Base-by-base conservation (phyloP, 2,797 vertebrate genomes). In the Pseudochaenichthys georgianus region DNA sequence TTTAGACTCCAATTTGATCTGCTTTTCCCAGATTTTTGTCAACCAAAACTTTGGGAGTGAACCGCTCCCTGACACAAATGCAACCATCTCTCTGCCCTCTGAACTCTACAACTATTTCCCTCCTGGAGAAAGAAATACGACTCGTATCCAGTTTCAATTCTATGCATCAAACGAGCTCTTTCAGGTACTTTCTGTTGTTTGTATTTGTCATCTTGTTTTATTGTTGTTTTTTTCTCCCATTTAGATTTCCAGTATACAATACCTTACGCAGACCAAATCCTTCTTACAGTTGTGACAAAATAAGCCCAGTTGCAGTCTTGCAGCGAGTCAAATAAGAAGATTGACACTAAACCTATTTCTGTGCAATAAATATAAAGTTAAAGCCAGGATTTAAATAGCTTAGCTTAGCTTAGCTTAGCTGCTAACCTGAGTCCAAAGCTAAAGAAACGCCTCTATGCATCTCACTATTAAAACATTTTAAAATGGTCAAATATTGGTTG, bases 101-200 rank as follows among this genome's bases (percentile, higher is more conserved):
- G 87, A 83, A 1, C 73, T 97, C 77, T 81, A 88, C 41, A 75
- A 83, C 47, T 94, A 92, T 57, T 88, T 96, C 6, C 73, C 73
- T 5, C 45, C 71, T 4, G 83, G 68, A 47, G 71, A 43, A 11
- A 55, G 46, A 63, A 90, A 89, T 1, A 92, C 23, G 66, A 93
- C 92, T 0, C 95, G 96, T 48, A 88, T 99, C 66, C 96, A 97
- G 86, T 99, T 98, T 85, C 95, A 95, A 31, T 98, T 97, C 88
- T 96, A 95, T 81, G 96, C 93, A 53, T 91, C 81, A 12, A 65
- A 90, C 17, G 91, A 94, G 1, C 95, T 97, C 46, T 99, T 99
- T 88, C 78, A 82, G 95, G 97, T 98, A 95, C 15, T 16, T 42
- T 68, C 23, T 45, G 50, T 19, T 61, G 3, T 21, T 63, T 13